Conservation (phyloP, 1,140 invertebrate genomes). For the Orussus abietinus region DNA sequence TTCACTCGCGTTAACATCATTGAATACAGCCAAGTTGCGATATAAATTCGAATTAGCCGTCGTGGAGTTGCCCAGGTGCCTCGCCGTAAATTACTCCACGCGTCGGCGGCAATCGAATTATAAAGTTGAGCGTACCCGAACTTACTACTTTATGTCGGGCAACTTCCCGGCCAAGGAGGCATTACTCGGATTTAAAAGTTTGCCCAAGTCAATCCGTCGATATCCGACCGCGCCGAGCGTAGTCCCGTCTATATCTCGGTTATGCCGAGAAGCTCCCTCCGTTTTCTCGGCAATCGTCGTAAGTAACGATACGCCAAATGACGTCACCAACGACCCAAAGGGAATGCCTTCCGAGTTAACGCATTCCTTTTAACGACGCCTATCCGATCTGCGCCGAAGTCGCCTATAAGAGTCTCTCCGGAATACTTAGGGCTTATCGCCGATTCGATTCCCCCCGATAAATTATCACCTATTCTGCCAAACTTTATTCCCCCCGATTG, state of each 20-base stretch:
- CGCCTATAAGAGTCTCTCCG: too few species aligned
- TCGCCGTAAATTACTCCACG: slow-evolving; percentile 36
- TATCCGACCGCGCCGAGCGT: slow-evolving; percentile 26
- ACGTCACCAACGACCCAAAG: too few species aligned
- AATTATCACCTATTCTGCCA: too few species aligned
- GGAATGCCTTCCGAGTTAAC: too few species aligned
- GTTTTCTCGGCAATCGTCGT: slow-evolving; percentile 35
- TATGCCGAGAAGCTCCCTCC: slow-evolving; percentile 19
- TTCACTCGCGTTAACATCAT: too few species aligned
- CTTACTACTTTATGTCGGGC: slow-evolving; percentile 39
- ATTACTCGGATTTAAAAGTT: slow-evolving; percentile 47
- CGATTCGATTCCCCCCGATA: too few species aligned
- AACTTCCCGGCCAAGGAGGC: slow-evolving; percentile 31
- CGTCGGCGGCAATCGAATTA: slow-evolving; percentile 43
- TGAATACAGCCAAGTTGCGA: too few species aligned
- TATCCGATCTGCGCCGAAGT: too few species aligned
- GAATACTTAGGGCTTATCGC: too few species aligned
- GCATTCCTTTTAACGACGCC: too few species aligned
- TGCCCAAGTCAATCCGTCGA: slow-evolving; percentile 35
- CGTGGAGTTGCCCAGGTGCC: slow-evolving; percentile 33
- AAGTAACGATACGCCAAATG: slow-evolving; percentile 22
- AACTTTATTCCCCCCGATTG: too few species aligned
- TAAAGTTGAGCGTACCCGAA: slow-evolving; percentile 48
- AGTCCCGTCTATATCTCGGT: slow-evolving; percentile 20
- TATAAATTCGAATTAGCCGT: slow-evolving; percentile 45